phyloP scores from a whole-genome alignment of 1,140 invertebrate species.

The Drosophila pseudoananassae region DNA sequence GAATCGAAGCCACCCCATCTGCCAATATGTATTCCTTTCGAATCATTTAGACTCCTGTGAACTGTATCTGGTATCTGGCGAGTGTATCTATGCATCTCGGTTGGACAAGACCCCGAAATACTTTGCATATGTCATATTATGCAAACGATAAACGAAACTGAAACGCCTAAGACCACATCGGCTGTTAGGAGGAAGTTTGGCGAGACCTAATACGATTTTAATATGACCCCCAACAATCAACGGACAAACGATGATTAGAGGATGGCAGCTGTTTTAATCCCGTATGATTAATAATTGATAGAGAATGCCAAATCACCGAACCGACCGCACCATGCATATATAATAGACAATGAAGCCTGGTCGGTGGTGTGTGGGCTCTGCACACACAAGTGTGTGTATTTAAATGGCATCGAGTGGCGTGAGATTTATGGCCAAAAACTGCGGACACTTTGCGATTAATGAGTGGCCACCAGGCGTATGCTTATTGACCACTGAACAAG shows the following conservation, averaged over 20 bases:
- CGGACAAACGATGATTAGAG: constrained; percentile 27
- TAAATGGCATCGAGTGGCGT: constrained; percentile 49
- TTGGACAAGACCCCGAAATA: constrained; percentile 12
- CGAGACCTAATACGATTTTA: constrained; percentile 52
- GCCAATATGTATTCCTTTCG: background rate
- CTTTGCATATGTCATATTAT: constrained; percentile 64
- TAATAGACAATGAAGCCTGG: constrained; percentile 8
- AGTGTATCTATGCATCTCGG: constrained; percentile 23
- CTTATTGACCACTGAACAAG: constrained; percentile 23
- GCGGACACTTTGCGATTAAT: constrained; percentile 68
- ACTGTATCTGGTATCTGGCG: constrained; percentile 39
- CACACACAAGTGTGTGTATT: constrained; percentile 24
- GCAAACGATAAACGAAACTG: constrained; percentile 40
- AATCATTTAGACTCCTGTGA: constrained; percentile 15
- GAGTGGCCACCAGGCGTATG: constrained; percentile 46
- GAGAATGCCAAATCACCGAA: constrained; percentile 28
- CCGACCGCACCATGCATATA: constrained; percentile 28
- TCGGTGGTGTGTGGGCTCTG: constrained; percentile 14
- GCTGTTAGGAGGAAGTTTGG: constrained; percentile 1
- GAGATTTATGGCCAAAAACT: constrained; percentile 68
- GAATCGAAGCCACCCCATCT: constrained; percentile 11
- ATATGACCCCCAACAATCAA: constrained; percentile 39
- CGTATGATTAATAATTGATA: constrained; percentile 71
- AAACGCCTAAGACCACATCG: constrained; percentile 4
- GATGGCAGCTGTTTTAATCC: constrained; percentile 44